These are phyloP conservation scores for Gonocerus acuteangulatus DNA, from an alignment of 2,888 invertebrate genomes.

Conservation along the genomic window DNA sequence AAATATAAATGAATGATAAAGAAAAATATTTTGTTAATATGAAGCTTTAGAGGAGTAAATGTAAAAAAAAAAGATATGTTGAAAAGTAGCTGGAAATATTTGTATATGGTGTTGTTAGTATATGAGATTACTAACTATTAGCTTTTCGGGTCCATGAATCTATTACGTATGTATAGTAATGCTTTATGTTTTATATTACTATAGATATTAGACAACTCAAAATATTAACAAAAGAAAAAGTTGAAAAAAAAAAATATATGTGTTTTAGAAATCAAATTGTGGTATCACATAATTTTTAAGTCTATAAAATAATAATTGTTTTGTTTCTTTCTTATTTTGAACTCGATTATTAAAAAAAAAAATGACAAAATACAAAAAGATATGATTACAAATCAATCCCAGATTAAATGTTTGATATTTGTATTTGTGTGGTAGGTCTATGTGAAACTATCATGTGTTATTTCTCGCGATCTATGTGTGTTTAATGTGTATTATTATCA, in stretches of 20 bases:
- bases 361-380: too few species aligned
- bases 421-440: background rate
- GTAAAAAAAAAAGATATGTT: too few species aligned
- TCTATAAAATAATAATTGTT: background rate
- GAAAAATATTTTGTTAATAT: slow-evolving; percentile 13
- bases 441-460: background rate
- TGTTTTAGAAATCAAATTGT: too few species aligned
- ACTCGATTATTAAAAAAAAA: too few species aligned
- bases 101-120: slow-evolving; percentile 23
- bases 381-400: too few species aligned
- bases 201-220: slow-evolving; percentile 16
- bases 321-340: background rate
- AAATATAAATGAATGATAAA: slow-evolving; percentile 1
- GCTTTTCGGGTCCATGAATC: slow-evolving; percentile 26
- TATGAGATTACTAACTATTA: slow-evolving; percentile 23
- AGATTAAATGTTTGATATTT: too few species aligned
- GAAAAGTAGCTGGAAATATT: slow-evolving; percentile 16
- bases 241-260: too few species aligned
- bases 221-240: background rate
- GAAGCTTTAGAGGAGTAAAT: slow-evolving; percentile 1
- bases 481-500: background rate
- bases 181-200: slow-evolving; percentile 22
- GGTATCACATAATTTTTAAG: background rate
- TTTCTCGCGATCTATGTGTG: background rate
- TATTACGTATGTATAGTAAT: slow-evolving; percentile 14